A percentile compares a stretch with the other conserved stretches of the same genome.
These are phyloP conservation scores for Zaprionus taronus DNA, from an alignment of 1,140 invertebrate species.

Conservation along the genomic window DNA sequence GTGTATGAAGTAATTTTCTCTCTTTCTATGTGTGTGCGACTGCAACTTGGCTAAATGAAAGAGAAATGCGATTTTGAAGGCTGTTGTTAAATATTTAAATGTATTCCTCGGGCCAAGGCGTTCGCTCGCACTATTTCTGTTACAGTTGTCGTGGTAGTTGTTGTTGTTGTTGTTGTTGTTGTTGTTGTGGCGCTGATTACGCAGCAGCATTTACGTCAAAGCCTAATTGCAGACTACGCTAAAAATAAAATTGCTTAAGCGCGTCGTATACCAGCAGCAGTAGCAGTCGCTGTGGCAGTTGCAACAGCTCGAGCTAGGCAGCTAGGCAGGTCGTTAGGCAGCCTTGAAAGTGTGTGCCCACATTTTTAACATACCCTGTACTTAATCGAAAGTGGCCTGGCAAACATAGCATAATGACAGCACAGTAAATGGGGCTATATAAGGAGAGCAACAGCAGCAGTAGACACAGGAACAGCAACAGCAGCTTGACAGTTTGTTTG, in stretches of 20 bases:
- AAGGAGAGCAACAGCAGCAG: background rate
- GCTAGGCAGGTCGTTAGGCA: constrained; percentile 13
- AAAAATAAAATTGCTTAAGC: constrained; percentile 59
- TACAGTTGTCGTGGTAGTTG: constrained; percentile 7
- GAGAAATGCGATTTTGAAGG: constrained; percentile 82
- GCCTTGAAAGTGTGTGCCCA: constrained; percentile 21
- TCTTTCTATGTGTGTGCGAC: constrained; percentile 37
- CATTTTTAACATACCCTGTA: constrained; percentile 20
- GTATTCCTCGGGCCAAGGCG: constrained; percentile 59
- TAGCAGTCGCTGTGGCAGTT: background rate
- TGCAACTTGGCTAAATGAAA: constrained; percentile 59
- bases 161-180: constrained; percentile 7
- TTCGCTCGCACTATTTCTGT: constrained; percentile 24
- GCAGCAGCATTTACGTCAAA: constrained; percentile 64
- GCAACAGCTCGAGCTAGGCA: constrained; percentile 49
- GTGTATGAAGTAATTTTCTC: constrained; percentile 31
- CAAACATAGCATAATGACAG: background rate
- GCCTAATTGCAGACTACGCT: constrained; percentile 64
- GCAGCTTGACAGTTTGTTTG: too few relatives aligned
- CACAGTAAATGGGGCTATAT: background rate
- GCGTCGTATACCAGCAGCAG: constrained; percentile 12
- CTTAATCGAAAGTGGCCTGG: background rate
- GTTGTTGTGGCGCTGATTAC: constrained; percentile 38
- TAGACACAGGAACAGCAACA: background rate
- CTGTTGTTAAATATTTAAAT: constrained; percentile 81